phyloP scores from a whole-genome alignment of 92 coral and sea anemone species.

The Palythoa caribaeorum region DNA sequence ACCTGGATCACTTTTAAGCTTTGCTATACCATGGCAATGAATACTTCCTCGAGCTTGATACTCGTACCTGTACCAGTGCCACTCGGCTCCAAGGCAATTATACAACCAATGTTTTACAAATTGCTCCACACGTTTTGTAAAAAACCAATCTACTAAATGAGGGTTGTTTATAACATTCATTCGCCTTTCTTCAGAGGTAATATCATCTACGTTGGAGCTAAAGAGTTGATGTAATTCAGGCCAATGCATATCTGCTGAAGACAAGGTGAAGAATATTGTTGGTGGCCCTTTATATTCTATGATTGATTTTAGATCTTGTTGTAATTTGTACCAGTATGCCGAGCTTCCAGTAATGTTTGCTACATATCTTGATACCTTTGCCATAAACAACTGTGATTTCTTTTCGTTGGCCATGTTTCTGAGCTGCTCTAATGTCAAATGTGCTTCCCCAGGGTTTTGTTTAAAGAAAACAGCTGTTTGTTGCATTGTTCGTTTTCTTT shows the following conservation, averaged over 20 bases:
- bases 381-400: conserved; percentile 19
- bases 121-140: conserved; percentile 55
- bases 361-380: conserved; percentile 36
- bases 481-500: conserved; percentile 58
- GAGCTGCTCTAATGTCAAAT: conserved; percentile 59
- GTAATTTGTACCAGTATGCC: conserved; percentile 55
- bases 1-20: conserved; percentile 69
- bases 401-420: conserved; percentile 54
- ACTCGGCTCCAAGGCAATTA: conserved; percentile 43
- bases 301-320: conserved; percentile 52
- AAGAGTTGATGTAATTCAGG: conserved; percentile 64
- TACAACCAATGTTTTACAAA: conserved; percentile 68
- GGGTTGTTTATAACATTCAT: conserved; percentile 67
- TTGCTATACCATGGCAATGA: conserved; percentile 70
- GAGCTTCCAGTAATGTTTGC: conserved; percentile 54
- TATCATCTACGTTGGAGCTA: conserved; percentile 41
- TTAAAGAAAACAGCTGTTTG: conserved; percentile 20
- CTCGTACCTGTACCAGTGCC: conserved; percentile 43
- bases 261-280: conserved; percentile 64
- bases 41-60: conserved; percentile 70
- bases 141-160: conserved; percentile 69
- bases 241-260: conserved; percentile 71
- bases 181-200: conserved; percentile 51
- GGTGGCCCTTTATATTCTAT: conserved; percentile 49
- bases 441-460: conserved; percentile 60